Evolutionary conservation across 2,113 vertebrate genomes (phyloP).

Genomic region (Hemichromis elongatus): DNA sequence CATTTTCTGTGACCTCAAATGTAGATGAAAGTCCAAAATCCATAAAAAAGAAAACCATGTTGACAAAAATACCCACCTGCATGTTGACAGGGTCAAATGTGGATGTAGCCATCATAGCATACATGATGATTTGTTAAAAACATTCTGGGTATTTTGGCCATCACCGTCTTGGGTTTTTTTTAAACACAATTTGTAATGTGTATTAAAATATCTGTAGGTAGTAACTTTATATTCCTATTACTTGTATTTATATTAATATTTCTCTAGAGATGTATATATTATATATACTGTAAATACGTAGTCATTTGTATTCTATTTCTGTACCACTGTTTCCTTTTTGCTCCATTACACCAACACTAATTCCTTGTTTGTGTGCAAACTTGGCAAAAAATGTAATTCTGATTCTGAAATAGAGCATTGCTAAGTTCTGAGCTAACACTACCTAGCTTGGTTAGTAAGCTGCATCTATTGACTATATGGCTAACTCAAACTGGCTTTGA

Average conservation of each 20-base stretch:
- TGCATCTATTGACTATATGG: background rate
- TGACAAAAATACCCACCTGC: background rate
- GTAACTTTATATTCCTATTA: background rate
- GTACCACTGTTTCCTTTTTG: background rate
- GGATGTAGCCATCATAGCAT: background rate
- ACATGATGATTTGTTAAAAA: background rate
- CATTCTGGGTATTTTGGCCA: background rate
- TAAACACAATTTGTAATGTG: background rate
- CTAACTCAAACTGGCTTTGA: background rate
- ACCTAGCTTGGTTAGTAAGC: background rate
- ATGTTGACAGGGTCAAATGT: background rate
- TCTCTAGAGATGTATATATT: background rate
- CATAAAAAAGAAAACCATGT: background rate
- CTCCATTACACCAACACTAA: background rate
- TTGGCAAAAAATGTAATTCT: background rate
- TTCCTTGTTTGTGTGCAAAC: background rate
- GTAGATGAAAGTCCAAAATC: background rate
- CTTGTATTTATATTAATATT: background rate
- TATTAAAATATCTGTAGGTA: background rate
- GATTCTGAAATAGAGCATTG: background rate
- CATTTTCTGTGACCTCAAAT: background rate
- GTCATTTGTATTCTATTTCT: background rate
- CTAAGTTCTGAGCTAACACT: background rate
- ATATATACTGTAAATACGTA: background rate
- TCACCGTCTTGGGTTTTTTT: background rate